These are phyloP conservation scores for Ophonus ardosiacus DNA, from an alignment of 2,888 invertebrate genomes.

Conservation along the genomic window DNA sequence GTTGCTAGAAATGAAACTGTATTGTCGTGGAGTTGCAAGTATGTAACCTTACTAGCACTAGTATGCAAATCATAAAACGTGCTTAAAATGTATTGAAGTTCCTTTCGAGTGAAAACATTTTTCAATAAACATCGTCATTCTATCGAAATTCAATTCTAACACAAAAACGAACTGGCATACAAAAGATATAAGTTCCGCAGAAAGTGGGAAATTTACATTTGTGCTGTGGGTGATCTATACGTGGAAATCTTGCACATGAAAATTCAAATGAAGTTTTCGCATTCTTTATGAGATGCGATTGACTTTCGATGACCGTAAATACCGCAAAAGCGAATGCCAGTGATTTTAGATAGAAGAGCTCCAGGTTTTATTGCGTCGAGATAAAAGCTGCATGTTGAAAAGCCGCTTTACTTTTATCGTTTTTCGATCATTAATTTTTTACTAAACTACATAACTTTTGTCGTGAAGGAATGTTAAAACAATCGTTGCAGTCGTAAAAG, in stretches of 20 bases:
- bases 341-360: background rate
- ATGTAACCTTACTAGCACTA: constrained; percentile 12
- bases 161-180: constrained; percentile 23
- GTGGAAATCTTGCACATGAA: background rate
- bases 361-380: background rate
- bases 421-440: background rate
- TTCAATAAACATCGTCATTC: constrained; percentile 50
- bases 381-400: background rate
- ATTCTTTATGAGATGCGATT: constrained; percentile 25
- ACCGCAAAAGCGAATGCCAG: background rate
- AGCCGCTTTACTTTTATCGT: background rate
- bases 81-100: constrained; percentile 39
- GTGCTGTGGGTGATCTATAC: constrained; percentile 15
- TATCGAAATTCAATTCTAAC: constrained; percentile 45
- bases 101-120: constrained; percentile 27
- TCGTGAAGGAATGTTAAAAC: too few species aligned
- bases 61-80: constrained; percentile 29
- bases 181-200: constrained; percentile 41
- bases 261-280: constrained; percentile 17
- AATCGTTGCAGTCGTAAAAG: too few species aligned
- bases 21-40: background rate
- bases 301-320: constrained; percentile 22
- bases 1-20: background rate
- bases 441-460: background rate
- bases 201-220: constrained; percentile 38